A percentile compares a stretch with the other conserved stretches of the same genome.
Evolutionary conservation across 2,888 invertebrate species (phyloP).

Genomic region (Brachyptera risi): DNA sequence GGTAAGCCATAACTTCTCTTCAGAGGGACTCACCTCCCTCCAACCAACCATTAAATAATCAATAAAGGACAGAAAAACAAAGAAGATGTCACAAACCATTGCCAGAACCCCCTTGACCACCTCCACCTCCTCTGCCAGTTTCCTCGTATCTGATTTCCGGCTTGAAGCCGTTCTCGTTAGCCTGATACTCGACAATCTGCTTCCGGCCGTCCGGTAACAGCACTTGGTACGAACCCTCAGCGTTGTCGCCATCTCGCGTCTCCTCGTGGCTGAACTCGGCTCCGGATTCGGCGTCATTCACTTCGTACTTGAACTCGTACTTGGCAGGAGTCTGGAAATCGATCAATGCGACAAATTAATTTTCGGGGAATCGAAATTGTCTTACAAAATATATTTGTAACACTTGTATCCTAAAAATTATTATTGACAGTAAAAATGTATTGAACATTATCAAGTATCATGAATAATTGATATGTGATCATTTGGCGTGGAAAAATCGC

Average conservation of each 20-base stretch:
- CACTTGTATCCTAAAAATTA: no score
- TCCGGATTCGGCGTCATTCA: slow-evolving; percentile 30
- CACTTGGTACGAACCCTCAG: slow-evolving; percentile 33
- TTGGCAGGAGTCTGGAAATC: slow-evolving; percentile 31
- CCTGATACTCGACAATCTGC: slow-evolving; percentile 34
- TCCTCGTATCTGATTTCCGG: slow-evolving; percentile 34
- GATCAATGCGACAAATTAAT: no score
- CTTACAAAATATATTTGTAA: no score
- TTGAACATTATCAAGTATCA: no score
- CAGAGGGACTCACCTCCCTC: no score
- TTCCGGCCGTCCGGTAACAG: slow-evolving; percentile 33
- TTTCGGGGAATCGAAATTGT: no score
- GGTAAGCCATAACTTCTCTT: no score
- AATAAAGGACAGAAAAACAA: not conserved
- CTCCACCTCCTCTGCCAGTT: slow-evolving; percentile 25
- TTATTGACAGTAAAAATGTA: no score
- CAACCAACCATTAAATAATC: not conserved
- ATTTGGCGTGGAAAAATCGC: no score
- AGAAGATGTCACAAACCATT: not conserved
- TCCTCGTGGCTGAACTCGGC: slow-evolving; percentile 33
- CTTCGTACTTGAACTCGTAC: slow-evolving; percentile 34
- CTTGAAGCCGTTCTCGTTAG: slow-evolving; percentile 31
- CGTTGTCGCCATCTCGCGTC: slow-evolving; percentile 30
- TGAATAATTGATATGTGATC: no score
- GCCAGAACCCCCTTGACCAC: slow-evolving; percentile 9